A percentile compares a stretch with the other conserved stretches of the same genome.
Conservation (phyloP, 1,140 invertebrate genomes). For the Ceratoteleas bidentatus region DNA sequence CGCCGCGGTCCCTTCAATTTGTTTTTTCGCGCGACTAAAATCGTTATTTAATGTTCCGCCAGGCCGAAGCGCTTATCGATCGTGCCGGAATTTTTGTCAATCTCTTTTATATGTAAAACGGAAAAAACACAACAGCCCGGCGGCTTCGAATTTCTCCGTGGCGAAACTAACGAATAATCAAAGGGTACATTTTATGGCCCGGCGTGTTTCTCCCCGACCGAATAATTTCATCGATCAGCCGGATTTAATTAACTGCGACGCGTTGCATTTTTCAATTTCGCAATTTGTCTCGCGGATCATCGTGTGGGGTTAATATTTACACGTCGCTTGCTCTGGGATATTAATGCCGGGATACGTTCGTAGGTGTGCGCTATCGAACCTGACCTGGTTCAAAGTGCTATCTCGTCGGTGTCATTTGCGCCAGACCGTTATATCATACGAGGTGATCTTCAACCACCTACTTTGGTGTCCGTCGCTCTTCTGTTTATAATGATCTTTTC, state of each 20-base stretch:
- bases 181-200: constrained; percentile 43
- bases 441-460: constrained; percentile 51
- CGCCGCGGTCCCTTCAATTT: too few species aligned
- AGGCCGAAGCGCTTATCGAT: too few species aligned
- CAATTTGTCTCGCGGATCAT: too few species aligned
- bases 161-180: constrained; percentile 41
- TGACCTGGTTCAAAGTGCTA: constrained; percentile 46
- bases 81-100: too few species aligned
- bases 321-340: too few species aligned
- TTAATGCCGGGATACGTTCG: too few species aligned
- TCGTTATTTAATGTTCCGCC: too few species aligned
- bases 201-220: constrained; percentile 23
- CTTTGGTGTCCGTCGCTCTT: constrained; percentile 40
- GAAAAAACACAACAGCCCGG: constrained; percentile 33
- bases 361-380: constrained; percentile 31
- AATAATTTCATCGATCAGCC: constrained; percentile 40
- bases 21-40: too few species aligned
- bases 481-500: constrained; percentile 60
- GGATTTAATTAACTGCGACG: constrained; percentile 17
- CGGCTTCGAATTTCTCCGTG: constrained; percentile 42
- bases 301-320: too few species aligned
- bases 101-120: background rate
- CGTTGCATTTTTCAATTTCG: too few species aligned
- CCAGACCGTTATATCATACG: constrained; percentile 52
- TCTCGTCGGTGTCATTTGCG: constrained; percentile 58